A percentile compares a stretch with the other conserved stretches of the same genome.
Conservation (phyloP, 2,888 invertebrate genomes). For the Scaptomyza tumidula region DNA sequence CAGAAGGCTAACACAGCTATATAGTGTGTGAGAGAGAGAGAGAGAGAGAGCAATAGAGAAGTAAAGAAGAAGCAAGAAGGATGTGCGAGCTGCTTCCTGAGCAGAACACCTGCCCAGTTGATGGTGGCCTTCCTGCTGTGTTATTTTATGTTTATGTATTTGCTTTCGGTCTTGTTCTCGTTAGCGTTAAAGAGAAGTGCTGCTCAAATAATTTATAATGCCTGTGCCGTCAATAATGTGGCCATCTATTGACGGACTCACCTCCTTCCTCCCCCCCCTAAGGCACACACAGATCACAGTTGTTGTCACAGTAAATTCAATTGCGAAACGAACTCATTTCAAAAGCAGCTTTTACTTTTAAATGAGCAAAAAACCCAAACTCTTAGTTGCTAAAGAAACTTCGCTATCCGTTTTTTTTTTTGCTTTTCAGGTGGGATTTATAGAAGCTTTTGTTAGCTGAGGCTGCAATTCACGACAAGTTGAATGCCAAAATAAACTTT, state of each 20-base stretch:
- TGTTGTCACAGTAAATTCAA: background rate
- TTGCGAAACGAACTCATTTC: background rate
- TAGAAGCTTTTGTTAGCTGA: conserved; percentile 17
- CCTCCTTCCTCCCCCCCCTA: too few relatives aligned
- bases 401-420: conserved; percentile 15
- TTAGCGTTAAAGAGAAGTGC: conserved; percentile 11
- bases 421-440: conserved; percentile 15
- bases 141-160: background rate
- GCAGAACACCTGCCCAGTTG: conserved; percentile 21
- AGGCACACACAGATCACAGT: background rate
- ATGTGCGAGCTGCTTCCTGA: conserved; percentile 27
- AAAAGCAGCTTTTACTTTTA: conserved; percentile 52
- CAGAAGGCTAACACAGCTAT: conserved; percentile 33
- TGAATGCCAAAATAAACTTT: conserved; percentile 25
- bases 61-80: background rate
- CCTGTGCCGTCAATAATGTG: conserved; percentile 60
- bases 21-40: conserved; percentile 4
- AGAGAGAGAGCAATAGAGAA: background rate
- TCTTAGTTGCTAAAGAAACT: conserved; percentile 28
- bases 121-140: conserved; percentile 24
- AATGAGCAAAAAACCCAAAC: conserved; percentile 42
- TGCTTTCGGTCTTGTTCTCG: conserved; percentile 1
- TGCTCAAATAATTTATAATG: conserved; percentile 64
- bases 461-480: background rate
- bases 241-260: conserved; percentile 11